Conservation (phyloP, 2,113 vertebrate species). For the Etia nguti region DNA sequence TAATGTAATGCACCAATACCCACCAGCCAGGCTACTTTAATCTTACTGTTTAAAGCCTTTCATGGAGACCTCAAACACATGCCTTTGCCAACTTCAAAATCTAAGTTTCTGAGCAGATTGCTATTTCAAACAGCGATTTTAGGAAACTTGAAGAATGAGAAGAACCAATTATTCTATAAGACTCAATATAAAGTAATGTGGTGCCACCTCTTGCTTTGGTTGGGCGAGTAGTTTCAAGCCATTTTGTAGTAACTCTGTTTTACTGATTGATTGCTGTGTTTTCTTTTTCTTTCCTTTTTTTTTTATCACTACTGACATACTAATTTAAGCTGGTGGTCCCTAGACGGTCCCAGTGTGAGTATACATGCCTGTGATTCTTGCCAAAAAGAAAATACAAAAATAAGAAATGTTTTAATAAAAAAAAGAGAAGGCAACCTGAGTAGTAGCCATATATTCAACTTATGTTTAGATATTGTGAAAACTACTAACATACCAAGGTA, state of each 20-base stretch:
- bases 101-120: not conserved
- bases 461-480: constrained; percentile 1
- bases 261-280: not conserved
- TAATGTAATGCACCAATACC: constrained; percentile 1
- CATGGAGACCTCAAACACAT: not conserved
- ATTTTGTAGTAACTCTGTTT: not conserved
- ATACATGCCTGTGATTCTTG: not conserved
- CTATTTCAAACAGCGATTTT: not conserved
- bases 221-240: not conserved
- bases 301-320: not conserved
- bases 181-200: not conserved
- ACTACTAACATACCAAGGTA: constrained; percentile 4
- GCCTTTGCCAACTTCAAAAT: not conserved
- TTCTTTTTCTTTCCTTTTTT: not conserved
- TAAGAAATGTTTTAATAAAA: not conserved
- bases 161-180: not conserved
- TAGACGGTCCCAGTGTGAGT: not conserved
- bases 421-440: not conserved
- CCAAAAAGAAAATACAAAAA: not conserved
- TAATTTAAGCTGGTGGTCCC: not conserved
- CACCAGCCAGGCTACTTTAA: not conserved
- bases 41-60: not conserved
- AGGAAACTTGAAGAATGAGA: not conserved
- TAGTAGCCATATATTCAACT: not conserved
- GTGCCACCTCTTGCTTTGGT: not conserved